Conservation (phyloP, 1,140 invertebrate species). For the Hypsibius dujardini region DNA sequence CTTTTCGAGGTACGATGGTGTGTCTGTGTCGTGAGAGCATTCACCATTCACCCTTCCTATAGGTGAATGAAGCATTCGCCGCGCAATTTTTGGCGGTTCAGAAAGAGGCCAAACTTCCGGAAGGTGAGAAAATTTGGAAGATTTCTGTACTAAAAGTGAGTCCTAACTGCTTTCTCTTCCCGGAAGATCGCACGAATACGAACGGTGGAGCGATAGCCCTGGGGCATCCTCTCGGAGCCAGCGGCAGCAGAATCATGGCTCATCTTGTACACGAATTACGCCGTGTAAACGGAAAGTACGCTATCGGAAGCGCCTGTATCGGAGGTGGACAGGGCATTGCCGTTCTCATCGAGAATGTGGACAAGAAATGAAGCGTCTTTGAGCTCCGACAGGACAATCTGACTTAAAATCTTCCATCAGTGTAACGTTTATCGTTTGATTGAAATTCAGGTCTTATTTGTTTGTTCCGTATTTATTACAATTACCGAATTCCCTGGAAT, state of each 20-base stretch:
- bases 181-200: slow-evolving; percentile 56
- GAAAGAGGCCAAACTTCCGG: slow-evolving; percentile 39
- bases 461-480: too few species aligned
- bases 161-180: neutral
- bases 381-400: too few species aligned
- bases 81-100: slow-evolving; percentile 71
- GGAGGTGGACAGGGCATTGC: slow-evolving; percentile 97
- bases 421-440: too few species aligned
- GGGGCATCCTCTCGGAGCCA: slow-evolving; percentile 88
- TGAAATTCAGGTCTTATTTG: too few species aligned
- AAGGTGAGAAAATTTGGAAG: neutral
- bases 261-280: slow-evolving; percentile 83
- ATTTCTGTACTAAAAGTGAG: too few species aligned
- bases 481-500: too few species aligned
- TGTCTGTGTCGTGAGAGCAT: neutral
- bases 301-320: slow-evolving; percentile 87
- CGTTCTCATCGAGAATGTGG: slow-evolving; percentile 53
- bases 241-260: slow-evolving; percentile 74
- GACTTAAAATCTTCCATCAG: too few species aligned
- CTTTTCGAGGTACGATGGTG: slow-evolving; percentile 57
- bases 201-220: slow-evolving; percentile 91
- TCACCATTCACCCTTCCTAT: slow-evolving; percentile 24
- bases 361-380: slow-evolving; percentile 1
- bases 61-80: slow-evolving; percentile 94
- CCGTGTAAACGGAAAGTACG: slow-evolving; percentile 62